These are phyloP conservation scores for Microtus richardsoni DNA, from an alignment of 2,113 vertebrate genomes.

Conservation along the genomic window DNA sequence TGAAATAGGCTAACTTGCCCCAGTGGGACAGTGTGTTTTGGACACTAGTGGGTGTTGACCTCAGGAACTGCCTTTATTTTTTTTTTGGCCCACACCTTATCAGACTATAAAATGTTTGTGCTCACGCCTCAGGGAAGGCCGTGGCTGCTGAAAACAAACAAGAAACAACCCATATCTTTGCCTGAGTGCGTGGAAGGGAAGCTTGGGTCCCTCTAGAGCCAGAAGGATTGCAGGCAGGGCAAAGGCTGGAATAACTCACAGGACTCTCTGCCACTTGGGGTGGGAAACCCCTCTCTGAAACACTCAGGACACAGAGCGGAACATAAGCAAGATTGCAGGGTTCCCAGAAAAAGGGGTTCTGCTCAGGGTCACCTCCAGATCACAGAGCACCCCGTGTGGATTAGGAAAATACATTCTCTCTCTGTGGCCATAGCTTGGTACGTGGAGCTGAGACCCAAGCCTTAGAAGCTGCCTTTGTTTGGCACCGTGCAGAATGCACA, in stretches of 20 bases:
- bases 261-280: neutral
- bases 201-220: neutral
- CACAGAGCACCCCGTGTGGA: neutral
- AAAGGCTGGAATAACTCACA: neutral
- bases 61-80: neutral
- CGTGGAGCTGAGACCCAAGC: neutral
- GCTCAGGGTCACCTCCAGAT: neutral
- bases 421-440: neutral
- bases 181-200: neutral
- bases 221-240: neutral
- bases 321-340: neutral
- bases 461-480: neutral
- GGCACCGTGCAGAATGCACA: rapidly evolving
- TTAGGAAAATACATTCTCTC: neutral
- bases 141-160: neutral
- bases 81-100: neutral
- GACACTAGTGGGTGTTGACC: neutral
- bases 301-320: neutral
- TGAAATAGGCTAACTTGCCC: neutral
- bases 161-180: neutral
- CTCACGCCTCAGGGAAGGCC: neutral
- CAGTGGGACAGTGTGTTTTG: neutral
- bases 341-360: neutral
- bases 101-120: neutral
- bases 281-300: neutral